Evolutionary conservation across 2,797 vertebrate genomes (phyloP).

Genomic region (Astyanax mexicanus): DNA sequence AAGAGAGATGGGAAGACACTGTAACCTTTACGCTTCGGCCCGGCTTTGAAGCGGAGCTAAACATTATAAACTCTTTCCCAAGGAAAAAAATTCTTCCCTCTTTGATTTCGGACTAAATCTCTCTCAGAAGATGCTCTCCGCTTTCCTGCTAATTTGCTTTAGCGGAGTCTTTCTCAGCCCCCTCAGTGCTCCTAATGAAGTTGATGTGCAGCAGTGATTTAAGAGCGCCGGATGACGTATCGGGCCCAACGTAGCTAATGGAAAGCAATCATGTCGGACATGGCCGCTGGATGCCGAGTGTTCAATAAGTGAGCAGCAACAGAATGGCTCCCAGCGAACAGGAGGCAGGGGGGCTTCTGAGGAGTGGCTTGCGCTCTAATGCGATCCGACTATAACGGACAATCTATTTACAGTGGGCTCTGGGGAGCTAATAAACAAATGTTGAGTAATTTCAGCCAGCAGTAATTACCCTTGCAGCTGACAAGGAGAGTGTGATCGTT

Average conservation of each 20-base stretch:
- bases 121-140: constrained; percentile 3
- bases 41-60: constrained; percentile 13
- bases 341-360: constrained; percentile 82
- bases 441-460: constrained; percentile 99
- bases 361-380: constrained; percentile 83
- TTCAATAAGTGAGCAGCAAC: constrained; percentile 96
- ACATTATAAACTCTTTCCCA: constrained; percentile 15
- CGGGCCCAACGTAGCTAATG: constrained; percentile 92
- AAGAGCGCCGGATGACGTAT: constrained; percentile 85
- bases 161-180: constrained; percentile 19
- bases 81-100: constrained; percentile 9
- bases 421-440: constrained; percentile 99
- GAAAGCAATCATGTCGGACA: constrained; percentile 98
- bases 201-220: constrained; percentile 82
- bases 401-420: constrained; percentile 99
- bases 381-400: constrained; percentile 99
- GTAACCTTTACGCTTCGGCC: not conserved
- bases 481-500: constrained; percentile 99
- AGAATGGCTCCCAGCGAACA: constrained; percentile 90
- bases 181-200: constrained; percentile 75
- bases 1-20: not conserved
- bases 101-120: constrained; percentile 35
- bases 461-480: constrained; percentile 99
- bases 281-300: constrained; percentile 87
- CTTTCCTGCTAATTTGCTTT: constrained; percentile 20